Conservation (phyloP, 1,140 invertebrate species). For the Wasmannia auropunctata region DNA sequence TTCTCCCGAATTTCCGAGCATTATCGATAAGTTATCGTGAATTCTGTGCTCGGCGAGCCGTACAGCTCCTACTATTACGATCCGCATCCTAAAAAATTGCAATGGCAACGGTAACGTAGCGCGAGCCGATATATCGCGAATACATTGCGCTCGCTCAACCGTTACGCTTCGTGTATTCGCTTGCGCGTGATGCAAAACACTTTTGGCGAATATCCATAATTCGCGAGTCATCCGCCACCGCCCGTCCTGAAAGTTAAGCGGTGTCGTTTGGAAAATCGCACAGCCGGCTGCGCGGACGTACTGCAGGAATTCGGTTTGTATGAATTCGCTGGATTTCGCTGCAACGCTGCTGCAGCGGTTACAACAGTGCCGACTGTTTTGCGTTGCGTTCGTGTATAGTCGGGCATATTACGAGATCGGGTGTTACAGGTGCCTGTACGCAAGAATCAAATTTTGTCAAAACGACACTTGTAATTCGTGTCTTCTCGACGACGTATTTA, state of each 20-base stretch:
- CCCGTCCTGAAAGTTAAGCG: constrained; percentile 13
- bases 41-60: neutral
- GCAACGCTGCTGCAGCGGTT: neutral
- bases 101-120: constrained; percentile 8
- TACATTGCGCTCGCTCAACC: constrained; percentile 19
- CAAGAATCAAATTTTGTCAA: neutral
- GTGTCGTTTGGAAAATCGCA: constrained; percentile 39
- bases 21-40: constrained; percentile 17
- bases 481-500: neutral
- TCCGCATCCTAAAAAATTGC: constrained; percentile 38
- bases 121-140: constrained; percentile 30
- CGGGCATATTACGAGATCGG: too few species aligned
- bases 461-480: neutral
- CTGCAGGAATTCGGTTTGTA: constrained; percentile 17
- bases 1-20: neutral
- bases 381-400: neutral
- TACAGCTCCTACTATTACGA: constrained; percentile 22
- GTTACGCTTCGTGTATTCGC: constrained; percentile 7
- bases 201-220: constrained; percentile 43
- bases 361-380: constrained; percentile 1
- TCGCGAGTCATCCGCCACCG: constrained; percentile 24
- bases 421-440: neutral
- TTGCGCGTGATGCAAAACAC: constrained; percentile 27
- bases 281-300: neutral
- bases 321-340: constrained; percentile 21